These are phyloP conservation scores for Uromys caudimaculatus DNA, from an alignment of 2,797 vertebrate genomes.

Conservation along the genomic window DNA sequence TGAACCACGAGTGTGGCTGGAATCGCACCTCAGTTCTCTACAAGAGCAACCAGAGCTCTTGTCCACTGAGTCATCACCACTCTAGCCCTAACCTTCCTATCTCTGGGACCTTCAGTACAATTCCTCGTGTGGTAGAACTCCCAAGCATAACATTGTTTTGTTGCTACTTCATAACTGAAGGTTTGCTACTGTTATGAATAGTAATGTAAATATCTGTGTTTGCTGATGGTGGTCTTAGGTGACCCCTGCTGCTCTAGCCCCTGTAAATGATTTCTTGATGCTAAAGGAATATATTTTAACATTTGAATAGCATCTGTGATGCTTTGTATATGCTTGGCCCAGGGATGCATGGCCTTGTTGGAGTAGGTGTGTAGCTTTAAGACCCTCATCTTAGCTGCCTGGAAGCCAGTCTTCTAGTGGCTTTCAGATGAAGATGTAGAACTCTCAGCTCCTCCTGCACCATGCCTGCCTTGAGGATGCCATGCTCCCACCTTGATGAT, in stretches of 20 bases:
- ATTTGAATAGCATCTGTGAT: slow-evolving; percentile 43
- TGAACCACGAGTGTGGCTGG: background rate
- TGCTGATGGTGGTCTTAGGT: background rate
- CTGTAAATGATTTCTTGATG: slow-evolving; percentile 4
- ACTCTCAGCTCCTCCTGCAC: background rate
- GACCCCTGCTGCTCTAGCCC: background rate
- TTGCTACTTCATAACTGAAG: background rate
- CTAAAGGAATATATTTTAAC: slow-evolving; percentile 15
- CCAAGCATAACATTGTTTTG: background rate
- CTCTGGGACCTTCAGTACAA: background rate
- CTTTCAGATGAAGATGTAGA: background rate
- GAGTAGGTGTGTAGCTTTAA: background rate
- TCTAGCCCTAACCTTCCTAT: background rate
- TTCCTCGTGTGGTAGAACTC: background rate
- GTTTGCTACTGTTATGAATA: background rate
- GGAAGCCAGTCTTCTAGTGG: background rate
- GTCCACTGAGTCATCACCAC: background rate
- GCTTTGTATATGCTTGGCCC: background rate
- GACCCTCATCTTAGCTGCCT: background rate
- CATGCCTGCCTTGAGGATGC: background rate
- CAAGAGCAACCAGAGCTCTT: background rate
- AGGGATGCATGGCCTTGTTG: background rate
- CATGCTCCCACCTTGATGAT: background rate
- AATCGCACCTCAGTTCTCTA: background rate
- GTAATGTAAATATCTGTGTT: background rate